phyloP scores from a whole-genome alignment of 2,797 vertebrate species.

The Kryptopterus vitreolus region DNA sequence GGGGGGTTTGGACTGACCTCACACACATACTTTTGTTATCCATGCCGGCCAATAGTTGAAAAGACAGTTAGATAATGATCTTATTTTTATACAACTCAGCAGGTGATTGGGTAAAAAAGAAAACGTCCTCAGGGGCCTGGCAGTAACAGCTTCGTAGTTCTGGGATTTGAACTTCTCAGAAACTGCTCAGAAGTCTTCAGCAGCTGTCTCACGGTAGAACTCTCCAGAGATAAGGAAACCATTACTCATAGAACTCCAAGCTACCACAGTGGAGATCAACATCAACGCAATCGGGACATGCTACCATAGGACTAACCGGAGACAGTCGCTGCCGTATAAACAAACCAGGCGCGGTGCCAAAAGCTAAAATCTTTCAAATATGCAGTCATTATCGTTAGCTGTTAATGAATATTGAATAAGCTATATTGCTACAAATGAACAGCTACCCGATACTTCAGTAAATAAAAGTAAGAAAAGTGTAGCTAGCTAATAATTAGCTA shows the following conservation, averaged over 20 bases:
- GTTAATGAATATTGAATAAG: too few species aligned
- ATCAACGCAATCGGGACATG: not conserved
- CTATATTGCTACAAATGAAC: not conserved
- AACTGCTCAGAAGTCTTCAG: too few species aligned
- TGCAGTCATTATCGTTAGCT: too few species aligned
- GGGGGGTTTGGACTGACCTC: not conserved
- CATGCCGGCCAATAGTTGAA: not conserved
- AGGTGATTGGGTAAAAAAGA: too few species aligned
- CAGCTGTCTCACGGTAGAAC: too few species aligned
- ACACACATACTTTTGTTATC: too few species aligned
- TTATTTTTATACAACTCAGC: too few species aligned
- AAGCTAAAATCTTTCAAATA: not conserved
- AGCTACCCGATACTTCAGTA: not conserved
- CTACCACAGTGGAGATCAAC: not conserved
- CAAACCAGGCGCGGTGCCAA: too few species aligned
- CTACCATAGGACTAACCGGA: not conserved
- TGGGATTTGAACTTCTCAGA: too few species aligned
- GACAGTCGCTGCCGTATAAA: not conserved
- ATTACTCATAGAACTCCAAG: not conserved
- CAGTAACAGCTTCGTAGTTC: too few species aligned
- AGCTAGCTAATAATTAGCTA: not conserved
- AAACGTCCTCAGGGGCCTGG: too few species aligned
- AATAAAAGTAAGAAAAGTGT: not conserved
- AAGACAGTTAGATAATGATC: too few species aligned
- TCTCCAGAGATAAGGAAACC: not conserved